A percentile compares a stretch with the other conserved stretches of the same genome.
These are phyloP conservation scores for Torymus aiolomorphi DNA, from an alignment of 2,888 invertebrate species.

Conservation along the genomic window DNA sequence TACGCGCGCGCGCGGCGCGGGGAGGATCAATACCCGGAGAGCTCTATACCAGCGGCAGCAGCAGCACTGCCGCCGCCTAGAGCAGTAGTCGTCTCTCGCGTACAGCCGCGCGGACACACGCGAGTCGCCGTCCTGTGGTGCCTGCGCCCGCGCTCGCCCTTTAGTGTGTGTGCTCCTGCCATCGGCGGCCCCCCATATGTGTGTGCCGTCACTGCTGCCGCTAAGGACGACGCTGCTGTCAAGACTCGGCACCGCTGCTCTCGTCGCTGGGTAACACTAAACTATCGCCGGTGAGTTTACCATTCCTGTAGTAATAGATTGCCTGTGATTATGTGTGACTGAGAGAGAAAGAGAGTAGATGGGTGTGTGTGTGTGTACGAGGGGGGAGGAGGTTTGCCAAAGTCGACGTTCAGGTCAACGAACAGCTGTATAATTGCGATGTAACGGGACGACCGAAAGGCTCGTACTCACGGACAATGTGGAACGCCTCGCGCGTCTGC, in stretches of 20 bases:
- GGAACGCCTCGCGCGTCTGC: constrained; percentile 17
- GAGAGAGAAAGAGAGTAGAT: no score
- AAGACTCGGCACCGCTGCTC: constrained; percentile 17
- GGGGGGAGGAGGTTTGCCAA: no score
- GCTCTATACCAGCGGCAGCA: constrained; percentile 55
- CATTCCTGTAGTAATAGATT: not conserved
- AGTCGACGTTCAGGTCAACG: no score
- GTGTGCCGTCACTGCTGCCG: constrained; percentile 1
- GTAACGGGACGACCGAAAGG: no score
- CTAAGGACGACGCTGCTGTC: not conserved
- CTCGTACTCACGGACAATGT: not conserved
- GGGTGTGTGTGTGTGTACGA: no score
- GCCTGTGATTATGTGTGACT: not conserved
- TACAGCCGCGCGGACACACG: constrained; percentile 66
- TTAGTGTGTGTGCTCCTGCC: constrained; percentile 29
- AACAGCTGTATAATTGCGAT: no score
- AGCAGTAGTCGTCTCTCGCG: constrained; percentile 63
- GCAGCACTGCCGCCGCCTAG: constrained; percentile 57
- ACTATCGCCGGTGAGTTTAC: constrained; percentile 39
- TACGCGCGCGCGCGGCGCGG: not conserved
- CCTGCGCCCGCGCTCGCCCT: constrained; percentile 17
- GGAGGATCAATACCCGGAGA: constrained; percentile 68
- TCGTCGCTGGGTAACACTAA: constrained; percentile 37
- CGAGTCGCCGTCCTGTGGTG: constrained; percentile 14
- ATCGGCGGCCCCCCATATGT: constrained; percentile 1